Evolutionary conservation across 53 echinoderm and acorn worm genomes (phyloP), one percentile per base, ranked within the genome.

Genomic region (Astropecten irregularis): DNA sequence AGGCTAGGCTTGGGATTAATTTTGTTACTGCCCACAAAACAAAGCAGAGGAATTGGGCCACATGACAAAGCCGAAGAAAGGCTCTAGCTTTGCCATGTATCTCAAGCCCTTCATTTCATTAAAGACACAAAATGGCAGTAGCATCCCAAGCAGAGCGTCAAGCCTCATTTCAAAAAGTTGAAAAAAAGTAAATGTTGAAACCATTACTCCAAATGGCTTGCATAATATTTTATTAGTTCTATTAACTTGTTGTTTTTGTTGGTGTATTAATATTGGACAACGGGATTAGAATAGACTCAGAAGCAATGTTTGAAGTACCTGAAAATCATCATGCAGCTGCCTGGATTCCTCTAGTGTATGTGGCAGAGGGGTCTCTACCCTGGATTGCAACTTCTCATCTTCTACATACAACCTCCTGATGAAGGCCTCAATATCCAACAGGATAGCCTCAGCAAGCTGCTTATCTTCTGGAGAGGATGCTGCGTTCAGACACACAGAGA

Each of bases 311-410:
- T n/a, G n/a, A n/a, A n/a, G 44, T 69, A 91, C 95, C 90, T 87
- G 83, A 53, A 82, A 88, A 32, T 91, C 88, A 71, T 65, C 31
- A 65, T 84, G 47, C 42, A 87, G 84, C 69, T 40, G 49, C 48
- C 81, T 74, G 48, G 95, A 87, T 66, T 91, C 90, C 15, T 73
- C 33, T 56, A 82, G 57, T 15, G 89, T 92, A 29, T 84, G 76
- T 32, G 95, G 93, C 2, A 95, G 81, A 21, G 93, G 95, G 56
- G 86, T 84, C 59, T 76, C 84, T 21, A 90, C 83, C 60, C 91
- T 76, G 6, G 85, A 52, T 4, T 60, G 73, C 22, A 95, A 76
- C n/a, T 71, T 52, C 11, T 70, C 65, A 20, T 84, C 82, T 19
- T 91, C 91, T 23, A 74, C 83, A 8, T 91, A 88, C 5, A 95